A percentile compares a stretch with the other conserved stretches of the same genome.
Evolutionary conservation across 2,888 invertebrate genomes (phyloP).

Genomic region (Pristionchus entomophagus): DNA sequence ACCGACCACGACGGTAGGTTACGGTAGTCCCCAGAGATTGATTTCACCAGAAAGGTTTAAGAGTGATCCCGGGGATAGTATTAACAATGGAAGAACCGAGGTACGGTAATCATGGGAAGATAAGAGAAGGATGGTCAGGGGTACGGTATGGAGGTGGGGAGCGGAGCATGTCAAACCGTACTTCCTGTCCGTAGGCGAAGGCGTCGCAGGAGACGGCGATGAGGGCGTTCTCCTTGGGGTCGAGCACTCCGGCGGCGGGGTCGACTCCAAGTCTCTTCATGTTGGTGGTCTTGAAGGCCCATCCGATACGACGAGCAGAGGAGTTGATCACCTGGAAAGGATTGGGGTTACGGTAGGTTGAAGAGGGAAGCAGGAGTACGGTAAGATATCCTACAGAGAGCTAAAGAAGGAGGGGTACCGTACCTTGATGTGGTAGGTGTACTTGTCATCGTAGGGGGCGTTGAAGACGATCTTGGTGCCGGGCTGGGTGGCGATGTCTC

Average conservation of each 20-base stretch:
- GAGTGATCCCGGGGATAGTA: too few species aligned
- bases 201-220: neutral
- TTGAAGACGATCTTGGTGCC: conserved; percentile 53
- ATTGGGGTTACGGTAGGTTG: neutral
- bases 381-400: too few species aligned
- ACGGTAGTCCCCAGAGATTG: neutral
- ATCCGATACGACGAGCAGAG: neutral
- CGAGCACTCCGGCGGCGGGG: conserved; percentile 3
- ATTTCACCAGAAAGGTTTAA: too few species aligned
- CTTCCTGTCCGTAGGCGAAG: conserved; percentile 1
- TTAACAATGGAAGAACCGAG: too few species aligned
- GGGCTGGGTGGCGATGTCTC: conserved; percentile 32
- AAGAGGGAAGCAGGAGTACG: too few species aligned
- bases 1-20: too few species aligned
- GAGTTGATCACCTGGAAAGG: conserved; percentile 1
- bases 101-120: neutral
- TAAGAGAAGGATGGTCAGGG: neutral
- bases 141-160: neutral
- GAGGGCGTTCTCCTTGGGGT: neutral
- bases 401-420: too few species aligned
- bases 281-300: conserved; percentile 6
- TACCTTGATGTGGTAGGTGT: conserved; percentile 50
- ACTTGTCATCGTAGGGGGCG: conserved; percentile 53
- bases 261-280: conserved; percentile 14
- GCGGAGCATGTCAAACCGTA: neutral